Evolutionary conservation across 2,888 invertebrate genomes (phyloP).

Genomic region (Ctena decussata): DNA sequence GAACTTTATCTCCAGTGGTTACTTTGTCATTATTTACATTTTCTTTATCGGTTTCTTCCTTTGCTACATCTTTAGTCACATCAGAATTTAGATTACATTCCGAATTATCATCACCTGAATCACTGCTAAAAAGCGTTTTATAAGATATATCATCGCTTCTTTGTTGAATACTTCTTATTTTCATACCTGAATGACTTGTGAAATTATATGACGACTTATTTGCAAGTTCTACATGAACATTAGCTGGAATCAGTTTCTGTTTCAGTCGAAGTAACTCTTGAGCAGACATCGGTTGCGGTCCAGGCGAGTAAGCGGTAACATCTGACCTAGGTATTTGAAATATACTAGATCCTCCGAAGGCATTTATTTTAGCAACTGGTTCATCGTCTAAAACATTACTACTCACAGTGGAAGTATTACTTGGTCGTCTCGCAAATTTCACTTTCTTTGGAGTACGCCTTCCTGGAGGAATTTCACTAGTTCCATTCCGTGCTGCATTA

Average conservation of each 20-base stretch:
- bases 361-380: not conserved
- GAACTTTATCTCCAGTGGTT: not conserved
- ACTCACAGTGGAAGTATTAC: not conserved
- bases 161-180: not conserved
- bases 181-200: not conserved
- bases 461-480: not conserved
- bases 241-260: constrained; percentile 58
- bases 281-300: constrained; percentile 48
- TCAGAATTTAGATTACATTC: not conserved
- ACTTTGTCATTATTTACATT: not conserved
- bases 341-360: constrained; percentile 29
- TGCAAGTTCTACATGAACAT: constrained; percentile 8
- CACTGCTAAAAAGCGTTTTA: not conserved
- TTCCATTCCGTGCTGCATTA: not conserved
- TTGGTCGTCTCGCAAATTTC: constrained; percentile 11
- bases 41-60: not conserved
- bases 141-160: not conserved
- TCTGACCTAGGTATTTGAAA: constrained; percentile 29
- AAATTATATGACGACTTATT: not conserved
- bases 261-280: constrained; percentile 51
- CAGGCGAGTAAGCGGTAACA: constrained; percentile 29
- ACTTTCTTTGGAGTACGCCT: constrained; percentile 15
- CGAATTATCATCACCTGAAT: not conserved
- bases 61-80: not conserved
- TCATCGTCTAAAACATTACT: not conserved